Evolutionary conservation across 2,113 vertebrate species (phyloP), one percentile per base, ranked within the genome.

Genomic region (Cephalopholis sonnerati): DNA sequence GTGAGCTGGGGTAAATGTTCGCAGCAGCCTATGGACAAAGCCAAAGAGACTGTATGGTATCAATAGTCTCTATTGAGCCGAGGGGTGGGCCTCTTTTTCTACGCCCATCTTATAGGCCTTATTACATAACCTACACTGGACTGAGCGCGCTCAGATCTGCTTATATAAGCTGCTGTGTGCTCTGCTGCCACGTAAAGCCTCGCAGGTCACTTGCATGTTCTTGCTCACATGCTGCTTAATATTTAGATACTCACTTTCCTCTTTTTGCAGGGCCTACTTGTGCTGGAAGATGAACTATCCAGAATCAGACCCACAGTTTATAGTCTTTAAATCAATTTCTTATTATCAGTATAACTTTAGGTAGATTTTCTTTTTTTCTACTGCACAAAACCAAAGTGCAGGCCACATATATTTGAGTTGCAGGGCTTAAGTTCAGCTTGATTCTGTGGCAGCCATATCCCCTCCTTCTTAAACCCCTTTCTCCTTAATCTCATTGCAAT

Each of bases 101-200:
- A 51, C 41, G 1, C 62, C 64, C 69, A 69, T 76, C 81, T 83
- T 86, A 77, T 74, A 86, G 81, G 74, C 80, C 59, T 67, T 54
- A 81, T 95, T 95, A 90, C 77, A 48, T 93, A 95, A 95, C 75
- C 67, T 50, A 57, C 25, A 1, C 27, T 74, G 79, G 65, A 77
- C 88, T 55, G 77, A 79, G 74, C 58, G 25, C 29, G 59, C 77
- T 64, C 70, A 82, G 77, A 85, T 83, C 84, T 15, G 78, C 75
- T 96, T 95, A 92, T 83, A 81, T 94, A 95, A 96, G 83, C 63
- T 44, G 76, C 54, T 71, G 71, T 81, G 85, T 74, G 1, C 80
- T 85, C 39, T 66, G 36, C 44, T 81, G 87, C 82, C 86, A 87
- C 85, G 69, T 85, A 80, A 85, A 86, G 66, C 79, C 72, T 13